Conservation (phyloP, 2,888 invertebrate species). For the Tipula helvola region DNA sequence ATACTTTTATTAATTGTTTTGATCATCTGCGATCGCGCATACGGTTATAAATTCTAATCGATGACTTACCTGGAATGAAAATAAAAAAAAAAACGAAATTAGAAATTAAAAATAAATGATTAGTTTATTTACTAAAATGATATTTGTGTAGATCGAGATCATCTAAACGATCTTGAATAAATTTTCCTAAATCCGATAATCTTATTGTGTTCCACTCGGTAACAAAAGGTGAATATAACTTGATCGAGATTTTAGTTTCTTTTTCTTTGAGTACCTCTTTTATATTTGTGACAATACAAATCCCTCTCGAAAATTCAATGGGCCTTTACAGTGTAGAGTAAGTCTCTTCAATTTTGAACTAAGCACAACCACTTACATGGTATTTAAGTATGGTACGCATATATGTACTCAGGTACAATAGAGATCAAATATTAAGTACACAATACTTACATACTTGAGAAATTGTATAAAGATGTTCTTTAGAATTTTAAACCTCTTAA, state of each 20-base stretch:
- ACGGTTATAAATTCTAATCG: neutral
- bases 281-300: neutral
- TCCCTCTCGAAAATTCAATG: neutral
- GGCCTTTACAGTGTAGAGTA: neutral
- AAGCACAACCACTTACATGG: neutral
- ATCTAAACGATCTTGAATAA: neutral
- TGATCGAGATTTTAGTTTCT: neutral
- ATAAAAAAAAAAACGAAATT: neutral
- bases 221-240: neutral
- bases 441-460: neutral
- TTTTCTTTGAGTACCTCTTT: neutral
- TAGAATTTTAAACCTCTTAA: neutral
- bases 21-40: neutral
- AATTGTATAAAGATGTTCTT: neutral
- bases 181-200: neutral
- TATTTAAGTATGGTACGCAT: neutral
- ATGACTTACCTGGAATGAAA: neutral
- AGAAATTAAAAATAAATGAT: neutral
- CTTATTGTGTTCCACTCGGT: neutral
- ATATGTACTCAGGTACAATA: neutral
- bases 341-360: neutral
- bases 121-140: neutral
- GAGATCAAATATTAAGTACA: neutral
- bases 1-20: neutral
- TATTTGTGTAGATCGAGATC: too few species aligned